phyloP scores from a whole-genome alignment of 2,888 invertebrate species.

The Platycheirus rosarum region DNA sequence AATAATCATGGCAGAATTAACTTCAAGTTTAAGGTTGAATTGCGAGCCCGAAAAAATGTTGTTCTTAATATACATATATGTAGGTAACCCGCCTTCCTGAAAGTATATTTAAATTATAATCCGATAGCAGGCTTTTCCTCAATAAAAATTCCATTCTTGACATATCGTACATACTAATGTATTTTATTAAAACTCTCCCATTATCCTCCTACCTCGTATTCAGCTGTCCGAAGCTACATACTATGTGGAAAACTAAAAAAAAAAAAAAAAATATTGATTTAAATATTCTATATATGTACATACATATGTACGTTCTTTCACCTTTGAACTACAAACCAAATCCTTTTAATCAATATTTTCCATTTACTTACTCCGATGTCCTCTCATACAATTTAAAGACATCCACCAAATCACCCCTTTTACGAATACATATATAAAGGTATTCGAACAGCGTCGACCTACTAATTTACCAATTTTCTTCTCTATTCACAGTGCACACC shows the following conservation, averaged over 20 bases:
- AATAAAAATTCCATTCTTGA: no score
- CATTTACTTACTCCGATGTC: slow-evolving; percentile 49
- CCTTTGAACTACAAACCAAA: slow-evolving; percentile 31
- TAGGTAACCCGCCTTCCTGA: no score
- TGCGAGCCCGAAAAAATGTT: no score
- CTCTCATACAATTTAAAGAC: slow-evolving; percentile 15
- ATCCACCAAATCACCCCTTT: slow-evolving; percentile 20
- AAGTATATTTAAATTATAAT: no score
- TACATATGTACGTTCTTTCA: slow-evolving; percentile 5
- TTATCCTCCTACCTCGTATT: background rate
- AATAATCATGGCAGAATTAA: no score
- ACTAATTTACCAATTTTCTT: slow-evolving; percentile 49
- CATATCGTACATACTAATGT: background rate
- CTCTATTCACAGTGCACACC: slow-evolving; percentile 75
- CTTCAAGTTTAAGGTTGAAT: no score
- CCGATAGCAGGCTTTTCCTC: no score
- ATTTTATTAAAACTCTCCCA: background rate
- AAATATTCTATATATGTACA: no score
- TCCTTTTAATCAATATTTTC: slow-evolving; percentile 55
- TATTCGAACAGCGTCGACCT: slow-evolving; percentile 26
- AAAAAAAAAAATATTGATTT: slow-evolving; percentile 15
- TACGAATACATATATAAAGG: slow-evolving; percentile 9
- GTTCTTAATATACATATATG: no score
- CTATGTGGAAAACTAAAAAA: slow-evolving; percentile 3
- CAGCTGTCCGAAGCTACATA: background rate